These are phyloP conservation scores for Callyntrura sp. DNA, from an alignment of 2,888 invertebrate genomes.

Conservation along the genomic window DNA sequence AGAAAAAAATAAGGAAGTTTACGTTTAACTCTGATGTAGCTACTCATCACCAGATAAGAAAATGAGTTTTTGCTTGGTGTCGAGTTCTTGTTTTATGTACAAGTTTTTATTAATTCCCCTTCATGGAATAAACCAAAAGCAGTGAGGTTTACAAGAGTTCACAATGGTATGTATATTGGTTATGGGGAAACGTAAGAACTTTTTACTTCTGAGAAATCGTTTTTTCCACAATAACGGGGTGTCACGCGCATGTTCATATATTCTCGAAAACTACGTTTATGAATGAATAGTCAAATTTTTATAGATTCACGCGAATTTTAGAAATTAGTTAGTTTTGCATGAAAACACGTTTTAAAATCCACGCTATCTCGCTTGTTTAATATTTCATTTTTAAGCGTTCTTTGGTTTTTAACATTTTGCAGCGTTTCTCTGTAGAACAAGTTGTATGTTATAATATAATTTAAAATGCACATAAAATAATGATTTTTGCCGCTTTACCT, in stretches of 20 bases:
- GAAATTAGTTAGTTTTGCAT: constrained; percentile 63
- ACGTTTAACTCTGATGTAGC: constrained; percentile 24
- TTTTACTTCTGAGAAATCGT: constrained; percentile 65
- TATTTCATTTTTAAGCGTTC: not conserved
- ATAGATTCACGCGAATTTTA: constrained; percentile 50
- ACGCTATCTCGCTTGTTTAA: not conserved
- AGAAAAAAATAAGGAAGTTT: constrained; percentile 66
- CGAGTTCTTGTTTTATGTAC: not conserved
- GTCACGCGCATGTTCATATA: not conserved
- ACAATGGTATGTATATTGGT: constrained; percentile 41
- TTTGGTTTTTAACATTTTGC: not conserved
- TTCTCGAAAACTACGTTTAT: constrained; percentile 15
- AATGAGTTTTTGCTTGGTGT: constrained; percentile 40
- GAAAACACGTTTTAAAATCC: not conserved
- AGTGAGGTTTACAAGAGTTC: not conserved
- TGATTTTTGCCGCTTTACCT: constrained; percentile 72
- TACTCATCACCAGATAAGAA: constrained; percentile 47
- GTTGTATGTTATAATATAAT: no score
- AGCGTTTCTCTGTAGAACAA: no score
- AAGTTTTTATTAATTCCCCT: not conserved
- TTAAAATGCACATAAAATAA: no score
- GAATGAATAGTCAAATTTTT: constrained; percentile 60
- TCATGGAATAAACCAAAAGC: constrained; percentile 33
- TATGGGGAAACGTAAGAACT: constrained; percentile 59
- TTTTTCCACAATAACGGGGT: constrained; percentile 6